Evolutionary conservation across 1,140 invertebrate genomes (phyloP), one percentile per base, ranked within the genome.

Genomic region (Lasioglossum baleicum): DNA sequence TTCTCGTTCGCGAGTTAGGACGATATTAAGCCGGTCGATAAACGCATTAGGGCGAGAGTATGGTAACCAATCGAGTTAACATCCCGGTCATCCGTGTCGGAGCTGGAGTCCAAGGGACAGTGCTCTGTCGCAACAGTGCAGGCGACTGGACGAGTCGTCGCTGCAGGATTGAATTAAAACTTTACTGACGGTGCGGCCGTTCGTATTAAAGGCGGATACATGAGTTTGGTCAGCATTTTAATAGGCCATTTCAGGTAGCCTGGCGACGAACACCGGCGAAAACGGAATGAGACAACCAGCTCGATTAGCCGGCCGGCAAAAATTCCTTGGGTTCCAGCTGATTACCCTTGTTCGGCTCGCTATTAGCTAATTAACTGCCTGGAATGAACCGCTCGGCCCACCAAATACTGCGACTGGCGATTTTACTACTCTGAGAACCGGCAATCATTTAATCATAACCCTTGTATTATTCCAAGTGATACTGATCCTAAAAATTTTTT

Each of bases 131-230:
- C 42, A 10, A 8, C 42, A 63, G 63, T 44, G 58, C 10, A 11
- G 17, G 78, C 51, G 63, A 56, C 76, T 67, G 44, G 40, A 67
- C 48, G 56, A 69, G 72, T 83, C 73, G 70, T 75, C 68, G 74
- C 40, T 35, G 64, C 72, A 48, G 63, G 73, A 86, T 86, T 70
- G 75, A 86, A 86, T 86, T 86, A 86, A 86, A 86, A 86, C 80
- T 86, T 86, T 82, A 70, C 67, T 67, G 64, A 71, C 44, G 61
- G 71, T 58, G 35, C 64, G 73, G 65, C 31, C 71, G 73, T 53
- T 51, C 66, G 75, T 48, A 66, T 82, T 85, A 84, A 84, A 82
- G 68, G 72, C 67, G 69, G 60, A 76, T 76, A 67, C 69, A 51
- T 20, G 69, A 76, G 73, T 68, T 83, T 35, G 61, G 68, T 68